Percentiles rank a stretch among this genome's conserved stretches.
These are phyloP conservation scores for Chelonia mydas DNA, from an alignment of 2,797 vertebrate species.

Conservation along the genomic window DNA sequence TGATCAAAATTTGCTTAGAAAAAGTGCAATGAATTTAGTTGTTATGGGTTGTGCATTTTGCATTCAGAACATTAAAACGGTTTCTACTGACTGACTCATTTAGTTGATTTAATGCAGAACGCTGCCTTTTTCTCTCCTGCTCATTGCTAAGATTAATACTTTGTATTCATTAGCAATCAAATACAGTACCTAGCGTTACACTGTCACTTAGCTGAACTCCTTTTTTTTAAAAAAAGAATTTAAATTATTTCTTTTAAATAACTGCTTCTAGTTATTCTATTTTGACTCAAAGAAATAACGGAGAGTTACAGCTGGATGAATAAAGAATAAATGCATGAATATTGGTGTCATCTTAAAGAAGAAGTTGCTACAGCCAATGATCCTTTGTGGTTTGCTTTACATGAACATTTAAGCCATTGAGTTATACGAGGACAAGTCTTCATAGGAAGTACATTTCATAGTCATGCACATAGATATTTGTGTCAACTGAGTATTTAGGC, in stretches of 20 bases:
- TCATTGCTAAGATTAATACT: constrained; percentile 74
- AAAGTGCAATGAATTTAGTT: constrained; percentile 74
- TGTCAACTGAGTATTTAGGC: not conserved
- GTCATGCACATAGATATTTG: not conserved
- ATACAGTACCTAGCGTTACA: constrained; percentile 74
- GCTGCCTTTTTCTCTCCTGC: constrained; percentile 69
- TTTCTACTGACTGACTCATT: constrained; percentile 75
- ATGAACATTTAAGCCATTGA: not conserved
- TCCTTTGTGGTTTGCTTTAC: not conserved
- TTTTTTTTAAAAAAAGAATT: constrained; percentile 68
- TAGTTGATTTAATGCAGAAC: constrained; percentile 80
- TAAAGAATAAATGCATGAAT: not conserved
- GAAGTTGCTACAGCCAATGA: not conserved
- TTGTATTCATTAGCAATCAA: constrained; percentile 78
- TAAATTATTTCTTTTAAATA: constrained; percentile 78
- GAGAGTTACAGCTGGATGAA: constrained; percentile 3
- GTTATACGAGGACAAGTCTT: not conserved
- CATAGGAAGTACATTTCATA: not conserved
- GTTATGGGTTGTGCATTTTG: constrained; percentile 69
- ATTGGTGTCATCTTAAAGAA: not conserved
- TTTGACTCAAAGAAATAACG: constrained; percentile 47
- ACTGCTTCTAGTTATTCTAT: constrained; percentile 44
- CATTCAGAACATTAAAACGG: constrained; percentile 77
- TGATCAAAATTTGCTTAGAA: constrained; percentile 74
- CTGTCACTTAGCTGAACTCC: constrained; percentile 59